These are phyloP conservation scores for Plebejus argus DNA, from an alignment of 2,888 invertebrate genomes.

Conservation along the genomic window DNA sequence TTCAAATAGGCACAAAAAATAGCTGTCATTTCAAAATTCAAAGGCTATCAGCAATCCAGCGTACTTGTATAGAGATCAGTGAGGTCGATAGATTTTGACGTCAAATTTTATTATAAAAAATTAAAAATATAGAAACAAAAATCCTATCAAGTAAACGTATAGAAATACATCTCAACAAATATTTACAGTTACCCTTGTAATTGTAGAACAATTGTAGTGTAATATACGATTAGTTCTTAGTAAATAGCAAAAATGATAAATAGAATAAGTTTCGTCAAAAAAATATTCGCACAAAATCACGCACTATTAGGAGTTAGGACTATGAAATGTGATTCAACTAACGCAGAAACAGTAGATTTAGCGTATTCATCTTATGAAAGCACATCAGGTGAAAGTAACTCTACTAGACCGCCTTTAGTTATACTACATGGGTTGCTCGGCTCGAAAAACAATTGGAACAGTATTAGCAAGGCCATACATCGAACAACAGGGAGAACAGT, in stretches of 20 bases:
- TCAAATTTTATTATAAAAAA: not conserved
- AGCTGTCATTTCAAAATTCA: too few species aligned
- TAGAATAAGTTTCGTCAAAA: slow-evolving; percentile 29
- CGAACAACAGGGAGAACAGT: slow-evolving; percentile 86
- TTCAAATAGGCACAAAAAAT: too few species aligned
- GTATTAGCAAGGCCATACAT: slow-evolving; percentile 88
- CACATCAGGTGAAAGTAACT: slow-evolving; percentile 55
- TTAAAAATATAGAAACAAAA: not conserved
- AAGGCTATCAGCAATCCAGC: too few species aligned
- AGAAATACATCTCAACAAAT: not conserved
- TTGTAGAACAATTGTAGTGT: not conserved
- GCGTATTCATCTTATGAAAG: slow-evolving; percentile 85
- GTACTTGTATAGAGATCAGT: too few species aligned
- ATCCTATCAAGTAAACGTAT: not conserved
- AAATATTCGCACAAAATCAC: slow-evolving; percentile 44
- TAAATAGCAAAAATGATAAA: slow-evolving; percentile 36
- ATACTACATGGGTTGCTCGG: slow-evolving; percentile 96
- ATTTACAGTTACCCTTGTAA: not conserved
- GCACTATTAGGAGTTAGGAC: slow-evolving; percentile 47
- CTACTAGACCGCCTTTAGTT: slow-evolving; percentile 83
- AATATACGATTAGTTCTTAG: not conserved
- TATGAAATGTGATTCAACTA: slow-evolving; percentile 53
- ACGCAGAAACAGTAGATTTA: slow-evolving; percentile 81
- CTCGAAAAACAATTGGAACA: slow-evolving; percentile 96
- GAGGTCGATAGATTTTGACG: not conserved